Base-by-base conservation (phyloP, 2,113 vertebrate species). In the Tachysurus fulvidraco region DNA sequence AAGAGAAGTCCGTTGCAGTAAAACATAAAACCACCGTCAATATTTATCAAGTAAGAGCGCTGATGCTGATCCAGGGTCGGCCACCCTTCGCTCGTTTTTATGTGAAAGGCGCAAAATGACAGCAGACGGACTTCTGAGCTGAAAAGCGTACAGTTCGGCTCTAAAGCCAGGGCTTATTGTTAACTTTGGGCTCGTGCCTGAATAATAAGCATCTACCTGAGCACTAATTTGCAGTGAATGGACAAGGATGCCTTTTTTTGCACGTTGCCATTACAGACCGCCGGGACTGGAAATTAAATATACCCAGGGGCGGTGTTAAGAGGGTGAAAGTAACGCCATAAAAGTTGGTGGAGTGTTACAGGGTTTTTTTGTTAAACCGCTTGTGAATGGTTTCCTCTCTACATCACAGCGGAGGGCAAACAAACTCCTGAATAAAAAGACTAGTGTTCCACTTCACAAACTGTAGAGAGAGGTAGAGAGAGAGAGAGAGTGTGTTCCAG, bases 331-430 rank as follows among this genome's bases (percentile, higher is more conserved):
- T 92, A 92, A 94, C 92, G 89, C 91, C 90, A 90, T 86, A 89
- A 93, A 92, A n/a, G 79, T n/a, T 1, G 87, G 57, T 76, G 64
- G 6, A 25, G 52, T 46, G n/a, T 64, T 78, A 12, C 25, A 50
- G 85, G 59, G 25, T 85, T 85, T 59, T 62, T 76, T 88, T 92
- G 91, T 93, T 94, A 94, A 92, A 89, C 93, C 93, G 90, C 83
- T 93, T 92, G 94, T 93, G 93, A 93, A 90, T 92, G 84, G 91
- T 89, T 88, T 92, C 89, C 91, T 91, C 91, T 90, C 92, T 92
- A 93, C 95, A 94, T 94, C 94, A 92, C 88, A 88, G 88, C 86
- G 88, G 94, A 94, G 93, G 93, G 95, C 95, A 94, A 93, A 86
- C 89, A 96, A 95, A 95, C 91, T 91, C 8, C 67, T 85, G 89